Base-by-base conservation (phyloP, 2,797 vertebrate species). In the Eidolon dupreanum region DNA sequence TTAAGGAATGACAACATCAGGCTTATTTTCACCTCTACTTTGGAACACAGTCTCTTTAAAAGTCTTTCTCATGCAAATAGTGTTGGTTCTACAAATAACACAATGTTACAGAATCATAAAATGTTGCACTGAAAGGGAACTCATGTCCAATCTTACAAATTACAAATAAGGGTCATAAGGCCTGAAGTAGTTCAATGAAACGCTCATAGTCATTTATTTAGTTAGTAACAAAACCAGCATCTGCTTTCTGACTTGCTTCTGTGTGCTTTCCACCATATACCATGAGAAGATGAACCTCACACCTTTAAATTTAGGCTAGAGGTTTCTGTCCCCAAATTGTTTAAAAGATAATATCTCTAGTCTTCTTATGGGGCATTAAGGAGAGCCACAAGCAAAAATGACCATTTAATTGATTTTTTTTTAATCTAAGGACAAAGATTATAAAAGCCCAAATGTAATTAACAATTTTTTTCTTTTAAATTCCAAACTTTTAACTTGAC, bases 401-500 rank as follows among this genome's bases (percentile, higher is more conserved):
- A 36, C 41, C 12, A 84, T n/a, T 38, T 70, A 20, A 65, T 26
- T 77, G n/a, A 15, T 59, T 38, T n/a, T 33, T 65, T 36, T 33
- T 53, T 55, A 61, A 89, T 84, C 68, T 78, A 88, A 95, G 26
- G 61, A 57, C 57, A 83, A 63, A 71, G n/a, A 77, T 38, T 83
- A 91, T 70, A 93, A 97, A 89, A 83, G 3, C n/a, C 9, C 24
- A 73, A 89, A 93, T n/a, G 5, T 94, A 95, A 94, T 93, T 93
- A 82, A 78, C 31, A 8, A 13, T 22, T 59, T 36, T 75, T 38
- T 75, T 33, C 51, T 33, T 70, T 78, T 71, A 3, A 71, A 96
- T 94, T 1, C n/a, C 33, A 68, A 82, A 94, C n/a, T 95, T 97
- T 94, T 78, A 85, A 93, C 55, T 78, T 6, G 15, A 94, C 8